Percentiles rank a stretch among this genome's conserved stretches.
Conservation (phyloP, 2,797 vertebrate species). For the Neostethus bicornis region DNA sequence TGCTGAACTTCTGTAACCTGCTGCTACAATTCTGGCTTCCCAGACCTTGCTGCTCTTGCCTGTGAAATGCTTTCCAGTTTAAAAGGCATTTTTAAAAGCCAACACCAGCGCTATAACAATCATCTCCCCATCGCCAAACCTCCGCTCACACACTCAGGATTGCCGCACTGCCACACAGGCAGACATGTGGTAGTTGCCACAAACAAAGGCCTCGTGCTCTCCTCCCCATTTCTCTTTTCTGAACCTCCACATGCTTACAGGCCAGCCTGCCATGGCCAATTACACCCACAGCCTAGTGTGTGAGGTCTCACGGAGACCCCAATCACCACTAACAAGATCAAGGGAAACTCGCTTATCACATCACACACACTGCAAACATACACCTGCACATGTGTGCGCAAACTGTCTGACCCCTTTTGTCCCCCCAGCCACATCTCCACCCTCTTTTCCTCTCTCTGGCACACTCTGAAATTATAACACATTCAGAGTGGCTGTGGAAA, state of each 20-base stretch:
- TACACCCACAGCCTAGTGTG: constrained; percentile 81
- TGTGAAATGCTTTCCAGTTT: constrained; percentile 84
- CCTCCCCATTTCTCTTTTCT: constrained; percentile 63
- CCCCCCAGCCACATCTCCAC: constrained; percentile 27
- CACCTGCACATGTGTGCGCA: constrained; percentile 55
- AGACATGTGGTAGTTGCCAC: constrained; percentile 80
- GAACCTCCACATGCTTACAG: constrained; percentile 74
- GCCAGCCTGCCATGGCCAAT: constrained; percentile 78
- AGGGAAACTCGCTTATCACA: constrained; percentile 71
- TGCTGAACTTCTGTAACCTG: constrained; percentile 70
- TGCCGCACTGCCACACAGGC: constrained; percentile 78
- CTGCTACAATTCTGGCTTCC: constrained; percentile 73
- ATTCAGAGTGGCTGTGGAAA: constrained; percentile 72
- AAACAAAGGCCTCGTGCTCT: constrained; percentile 79
- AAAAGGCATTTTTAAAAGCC: constrained; percentile 83
- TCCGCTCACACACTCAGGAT: constrained; percentile 70
- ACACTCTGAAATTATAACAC: constrained; percentile 73
- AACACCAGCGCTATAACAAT: constrained; percentile 83
- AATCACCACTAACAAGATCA: constrained; percentile 82
- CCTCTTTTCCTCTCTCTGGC: constrained; percentile 40
- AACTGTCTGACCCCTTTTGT: constrained; percentile 49
- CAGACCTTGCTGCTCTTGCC: constrained; percentile 74
- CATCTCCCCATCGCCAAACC: constrained; percentile 77
- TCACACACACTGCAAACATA: constrained; percentile 47
- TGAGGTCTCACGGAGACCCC: constrained; percentile 81